A percentile compares a stretch with the other conserved stretches of the same genome.
Conservation (phyloP, 2,113 vertebrate genomes). For the Eudyptes chrysolophus region DNA sequence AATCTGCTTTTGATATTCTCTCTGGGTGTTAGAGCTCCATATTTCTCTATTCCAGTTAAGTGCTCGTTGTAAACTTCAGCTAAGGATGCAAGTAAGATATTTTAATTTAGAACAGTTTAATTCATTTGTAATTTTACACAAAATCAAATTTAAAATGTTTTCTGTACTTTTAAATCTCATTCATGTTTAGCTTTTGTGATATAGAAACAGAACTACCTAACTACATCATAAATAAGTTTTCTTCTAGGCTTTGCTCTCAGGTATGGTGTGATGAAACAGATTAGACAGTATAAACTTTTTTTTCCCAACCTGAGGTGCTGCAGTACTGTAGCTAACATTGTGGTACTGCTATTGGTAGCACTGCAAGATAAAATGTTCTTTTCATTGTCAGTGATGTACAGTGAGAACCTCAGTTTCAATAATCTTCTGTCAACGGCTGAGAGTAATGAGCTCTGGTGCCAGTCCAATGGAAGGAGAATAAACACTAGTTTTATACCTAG, state of each 20-base stretch:
- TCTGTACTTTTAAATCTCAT: background rate
- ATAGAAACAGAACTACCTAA: background rate
- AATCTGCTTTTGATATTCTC: background rate
- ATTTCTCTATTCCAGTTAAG: background rate
- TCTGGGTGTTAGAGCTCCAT: background rate
- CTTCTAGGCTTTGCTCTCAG: background rate
- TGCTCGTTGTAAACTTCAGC: background rate
- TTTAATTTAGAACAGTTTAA: background rate
- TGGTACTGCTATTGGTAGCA: background rate
- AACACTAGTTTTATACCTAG: background rate
- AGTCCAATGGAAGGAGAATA: background rate
- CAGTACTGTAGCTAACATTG: background rate
- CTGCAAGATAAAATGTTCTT: slow-evolving; percentile 3
- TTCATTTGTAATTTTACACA: background rate
- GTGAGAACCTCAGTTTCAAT: background rate
- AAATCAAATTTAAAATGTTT: background rate
- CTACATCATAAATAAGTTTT: background rate
- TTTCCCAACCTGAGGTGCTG: background rate
- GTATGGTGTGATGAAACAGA: background rate
- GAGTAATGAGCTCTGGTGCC: background rate
- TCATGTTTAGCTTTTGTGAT: background rate
- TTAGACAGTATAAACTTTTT: background rate
- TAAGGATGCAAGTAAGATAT: background rate
- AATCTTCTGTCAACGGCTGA: background rate
- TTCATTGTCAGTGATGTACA: background rate